phyloP scores from a whole-genome alignment of 2,113 vertebrate species.

The Polypterus bichir region DNA sequence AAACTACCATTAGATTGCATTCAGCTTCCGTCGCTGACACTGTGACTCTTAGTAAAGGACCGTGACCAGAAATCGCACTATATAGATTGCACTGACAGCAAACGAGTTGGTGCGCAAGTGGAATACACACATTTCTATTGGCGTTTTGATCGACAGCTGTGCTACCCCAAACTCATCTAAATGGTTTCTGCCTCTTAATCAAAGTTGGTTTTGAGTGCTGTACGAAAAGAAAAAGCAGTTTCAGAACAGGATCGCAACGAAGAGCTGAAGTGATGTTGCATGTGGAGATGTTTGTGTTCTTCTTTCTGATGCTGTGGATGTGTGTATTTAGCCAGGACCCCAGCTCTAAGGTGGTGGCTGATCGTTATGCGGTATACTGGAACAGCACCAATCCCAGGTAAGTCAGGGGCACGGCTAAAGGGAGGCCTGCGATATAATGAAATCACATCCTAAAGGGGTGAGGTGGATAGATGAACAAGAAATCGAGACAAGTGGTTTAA shows the following conservation, averaged over 20 bases:
- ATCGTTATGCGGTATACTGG: conserved; percentile 96
- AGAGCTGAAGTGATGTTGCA: conserved; percentile 77
- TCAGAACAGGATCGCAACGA: conserved; percentile 41
- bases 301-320: conserved; percentile 82
- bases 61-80: too few species aligned
- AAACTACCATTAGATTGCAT: too few species aligned
- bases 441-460: too few species aligned
- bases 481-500: too few species aligned
- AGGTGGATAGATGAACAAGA: too few species aligned
- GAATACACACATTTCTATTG: too few species aligned
- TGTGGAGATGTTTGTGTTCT: conserved; percentile 83
- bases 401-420: conserved; percentile 26
- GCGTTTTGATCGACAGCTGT: too few species aligned
- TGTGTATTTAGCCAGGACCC: conserved; percentile 87
- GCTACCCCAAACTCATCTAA: too few species aligned
- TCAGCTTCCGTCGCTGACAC: too few species aligned
- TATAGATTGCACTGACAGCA: too few species aligned
- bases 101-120: too few species aligned
- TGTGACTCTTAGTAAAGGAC: too few species aligned
- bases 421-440: background rate
- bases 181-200: background rate
- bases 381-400: conserved; percentile 93
- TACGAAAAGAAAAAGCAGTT: conserved; percentile 1
- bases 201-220: conserved; percentile 22
- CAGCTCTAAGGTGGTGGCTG: conserved; percentile 87